Evolutionary conservation across 2,113 vertebrate species (phyloP).

Genomic region (Nycticorax nycticorax): DNA sequence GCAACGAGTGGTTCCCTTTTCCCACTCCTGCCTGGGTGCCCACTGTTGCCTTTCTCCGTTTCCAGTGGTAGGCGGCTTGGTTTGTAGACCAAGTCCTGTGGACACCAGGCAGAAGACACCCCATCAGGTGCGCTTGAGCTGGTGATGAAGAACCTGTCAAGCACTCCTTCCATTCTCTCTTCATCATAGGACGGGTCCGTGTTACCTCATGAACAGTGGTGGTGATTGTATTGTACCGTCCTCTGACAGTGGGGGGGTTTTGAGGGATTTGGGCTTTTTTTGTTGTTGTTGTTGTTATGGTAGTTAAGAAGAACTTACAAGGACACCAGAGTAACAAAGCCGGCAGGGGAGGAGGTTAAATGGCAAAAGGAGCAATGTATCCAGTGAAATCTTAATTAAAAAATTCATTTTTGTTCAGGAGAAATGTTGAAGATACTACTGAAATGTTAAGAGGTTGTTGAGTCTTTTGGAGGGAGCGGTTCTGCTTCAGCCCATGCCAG

Average conservation of each 20-base stretch:
- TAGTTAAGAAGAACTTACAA: background rate
- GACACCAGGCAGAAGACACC: background rate
- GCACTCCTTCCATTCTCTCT: background rate
- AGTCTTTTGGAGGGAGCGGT: background rate
- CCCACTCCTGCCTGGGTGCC: background rate
- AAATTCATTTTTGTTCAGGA: background rate
- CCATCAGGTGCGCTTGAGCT: background rate
- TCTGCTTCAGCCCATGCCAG: background rate
- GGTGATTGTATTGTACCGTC: background rate
- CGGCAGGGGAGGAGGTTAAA: background rate
- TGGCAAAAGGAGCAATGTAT: background rate
- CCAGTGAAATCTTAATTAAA: background rate
- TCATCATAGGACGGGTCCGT: background rate
- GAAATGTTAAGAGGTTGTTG: background rate
- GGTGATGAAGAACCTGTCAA: background rate
- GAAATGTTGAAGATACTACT: background rate
- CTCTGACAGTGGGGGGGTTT: background rate
- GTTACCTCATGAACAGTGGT: background rate
- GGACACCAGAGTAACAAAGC: background rate
- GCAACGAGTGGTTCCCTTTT: accelerated
- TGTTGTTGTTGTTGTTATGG: accelerated
- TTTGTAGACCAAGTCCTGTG: background rate
- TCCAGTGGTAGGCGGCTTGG: background rate
- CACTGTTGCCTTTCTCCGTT: background rate
- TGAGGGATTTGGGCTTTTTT: background rate